Conservation (phyloP, 2,113 vertebrate species). For the Oriolus oriolus region DNA sequence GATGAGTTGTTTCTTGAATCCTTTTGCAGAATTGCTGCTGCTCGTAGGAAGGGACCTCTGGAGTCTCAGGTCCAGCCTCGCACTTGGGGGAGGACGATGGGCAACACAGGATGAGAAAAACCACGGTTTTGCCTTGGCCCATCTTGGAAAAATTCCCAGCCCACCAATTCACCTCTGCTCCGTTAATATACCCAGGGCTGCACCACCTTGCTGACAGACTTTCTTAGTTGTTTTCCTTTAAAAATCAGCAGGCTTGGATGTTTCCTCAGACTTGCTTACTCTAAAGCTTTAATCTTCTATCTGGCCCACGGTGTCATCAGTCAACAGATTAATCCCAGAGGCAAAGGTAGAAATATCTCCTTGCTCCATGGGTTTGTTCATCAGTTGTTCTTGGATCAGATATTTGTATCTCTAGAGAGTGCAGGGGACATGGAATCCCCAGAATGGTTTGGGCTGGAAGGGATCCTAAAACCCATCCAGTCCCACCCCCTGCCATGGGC, state of each 20-base stretch:
- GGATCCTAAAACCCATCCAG: background rate
- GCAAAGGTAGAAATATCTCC: background rate
- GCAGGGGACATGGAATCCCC: background rate
- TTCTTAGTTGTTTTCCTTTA: background rate
- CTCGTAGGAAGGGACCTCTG: background rate
- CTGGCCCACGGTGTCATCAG: background rate
- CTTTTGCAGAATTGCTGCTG: background rate
- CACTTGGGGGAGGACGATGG: background rate
- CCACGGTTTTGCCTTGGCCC: background rate
- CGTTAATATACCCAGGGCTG: background rate
- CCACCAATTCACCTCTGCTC: no score
- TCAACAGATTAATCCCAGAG: background rate
- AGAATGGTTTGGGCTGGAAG: background rate
- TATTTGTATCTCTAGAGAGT: background rate
- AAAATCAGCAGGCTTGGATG: background rate
- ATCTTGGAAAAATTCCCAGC: background rate
- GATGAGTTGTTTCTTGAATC: background rate
- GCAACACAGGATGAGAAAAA: background rate
- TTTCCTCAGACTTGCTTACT: background rate
- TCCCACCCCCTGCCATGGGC: background rate
- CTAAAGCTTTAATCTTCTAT: background rate
- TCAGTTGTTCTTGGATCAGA: background rate
- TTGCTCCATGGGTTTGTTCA: background rate
- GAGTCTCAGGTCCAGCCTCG: background rate
- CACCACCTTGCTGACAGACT: background rate